Percentiles rank a stretch among this genome's conserved stretches.
phyloP scores from a whole-genome alignment of 2,888 invertebrate species.

The Drosophila cognata region DNA sequence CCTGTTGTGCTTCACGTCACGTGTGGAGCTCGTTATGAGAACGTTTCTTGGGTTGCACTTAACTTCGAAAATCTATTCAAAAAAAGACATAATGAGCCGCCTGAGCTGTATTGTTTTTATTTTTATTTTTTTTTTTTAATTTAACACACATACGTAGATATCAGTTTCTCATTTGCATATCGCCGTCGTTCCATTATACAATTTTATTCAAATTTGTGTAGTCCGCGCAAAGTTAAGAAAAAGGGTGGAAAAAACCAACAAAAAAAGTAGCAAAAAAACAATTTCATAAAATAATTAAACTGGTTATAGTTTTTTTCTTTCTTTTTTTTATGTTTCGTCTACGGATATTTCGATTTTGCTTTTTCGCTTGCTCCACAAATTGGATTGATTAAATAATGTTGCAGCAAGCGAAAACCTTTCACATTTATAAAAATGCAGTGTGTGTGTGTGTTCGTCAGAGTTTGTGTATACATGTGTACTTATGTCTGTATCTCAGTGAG shows the following conservation, averaged over 20 bases:
- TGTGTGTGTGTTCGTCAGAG: conserved; percentile 19
- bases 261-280: conserved; percentile 48
- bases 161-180: conserved; percentile 51
- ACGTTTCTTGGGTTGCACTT: conserved; percentile 53
- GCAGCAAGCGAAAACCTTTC: conserved; percentile 81
- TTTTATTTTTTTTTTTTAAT: conserved; percentile 28
- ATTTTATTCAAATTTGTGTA: conserved; percentile 73
- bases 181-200: conserved; percentile 65
- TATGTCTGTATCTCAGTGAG: conserved; percentile 32
- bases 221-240: conserved; percentile 39
- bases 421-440: conserved; percentile 70
- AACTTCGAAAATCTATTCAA: conserved; percentile 53
- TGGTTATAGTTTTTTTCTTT: conserved; percentile 69
- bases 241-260: conserved; percentile 49
- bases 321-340: conserved; percentile 51
- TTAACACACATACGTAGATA: conserved; percentile 22
- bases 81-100: conserved; percentile 56
- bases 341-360: conserved; percentile 66
- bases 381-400: conserved; percentile 81
- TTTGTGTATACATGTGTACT: conserved; percentile 34
- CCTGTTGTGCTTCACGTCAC: conserved; percentile 58
- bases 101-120: conserved; percentile 13
- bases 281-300: conserved; percentile 80
- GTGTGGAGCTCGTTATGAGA: conserved; percentile 54
- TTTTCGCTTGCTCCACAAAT: conserved; percentile 78